Evolutionary conservation across 2,888 invertebrate genomes (phyloP), one percentile per base, ranked within the genome.

Genomic region (Mythimna impura): DNA sequence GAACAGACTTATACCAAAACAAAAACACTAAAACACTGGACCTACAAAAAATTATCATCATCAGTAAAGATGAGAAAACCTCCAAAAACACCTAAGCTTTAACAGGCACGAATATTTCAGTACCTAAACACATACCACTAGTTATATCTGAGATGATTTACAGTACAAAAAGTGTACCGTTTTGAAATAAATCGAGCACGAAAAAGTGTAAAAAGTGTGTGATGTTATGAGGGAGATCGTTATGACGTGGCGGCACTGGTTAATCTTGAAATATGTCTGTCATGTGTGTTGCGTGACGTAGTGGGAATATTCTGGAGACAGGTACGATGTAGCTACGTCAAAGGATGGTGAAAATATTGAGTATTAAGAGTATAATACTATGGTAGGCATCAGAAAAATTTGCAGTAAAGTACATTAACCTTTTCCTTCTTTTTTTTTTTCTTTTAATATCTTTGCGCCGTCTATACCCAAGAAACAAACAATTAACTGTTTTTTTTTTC

Each of bases 261-360:
- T 81, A 81, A 81, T 81, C 81, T 81, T 83, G 71, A 81, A 71
- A 81, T 76, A 72, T 81, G 76, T 47, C 76, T 62, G 64, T 81
- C 81, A 81, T 70, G 69, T 57, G 69, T 54, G 64, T 69, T 57
- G 43, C 17, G 60, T 43, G 61, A 12, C 25, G n/a, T 7, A 30
- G 22, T 30, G 58, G 55, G n/a, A 43, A 61, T 66, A 67, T 75
- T 75, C 61, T 14, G n/a, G 34, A 34, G 36, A 57, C 70, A 71
- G 65, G 40, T 70, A 64, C 30, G 36, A 40, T 34, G 57, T 40
- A 5, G 7, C 22, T 67, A 17, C 54, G 25, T 14, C 34, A 40
- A 57, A 22, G 34, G 63, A 52, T 34, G 20, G 5, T 0, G 14
- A 43, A 71, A 55, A 57, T 40, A 61, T 61, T 61, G 34, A 14